phyloP scores from a whole-genome alignment of 2,888 invertebrate species.

The Herminia tarsipennalis region DNA sequence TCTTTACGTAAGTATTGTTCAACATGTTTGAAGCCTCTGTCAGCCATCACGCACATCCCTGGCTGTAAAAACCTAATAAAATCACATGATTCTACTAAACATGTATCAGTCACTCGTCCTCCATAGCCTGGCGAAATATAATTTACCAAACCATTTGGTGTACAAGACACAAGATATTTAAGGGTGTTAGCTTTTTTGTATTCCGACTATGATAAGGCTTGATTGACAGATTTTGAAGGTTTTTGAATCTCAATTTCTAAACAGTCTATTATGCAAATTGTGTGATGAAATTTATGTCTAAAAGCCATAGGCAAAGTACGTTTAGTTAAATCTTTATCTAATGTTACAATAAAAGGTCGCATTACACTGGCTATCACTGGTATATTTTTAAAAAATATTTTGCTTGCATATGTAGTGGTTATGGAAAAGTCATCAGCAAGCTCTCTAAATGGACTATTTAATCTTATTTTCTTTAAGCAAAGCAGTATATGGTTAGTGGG shows the following conservation, averaged over 20 bases:
- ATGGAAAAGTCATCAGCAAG: constrained; percentile 36
- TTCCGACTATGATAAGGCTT: constrained; percentile 55
- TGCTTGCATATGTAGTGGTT: constrained; percentile 15
- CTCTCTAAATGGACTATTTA: constrained; percentile 30
- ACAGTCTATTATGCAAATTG: constrained; percentile 54
- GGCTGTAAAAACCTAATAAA: constrained; percentile 1
- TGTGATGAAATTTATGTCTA: constrained; percentile 37
- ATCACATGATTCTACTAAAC: background rate
- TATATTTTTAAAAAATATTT: constrained; percentile 24
- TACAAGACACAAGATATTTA: constrained; percentile 43
- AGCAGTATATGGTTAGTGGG: constrained; percentile 15
- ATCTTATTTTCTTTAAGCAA: constrained; percentile 29
- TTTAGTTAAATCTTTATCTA: constrained; percentile 22
- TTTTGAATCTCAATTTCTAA: constrained; percentile 57
- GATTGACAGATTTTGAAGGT: constrained; percentile 47
- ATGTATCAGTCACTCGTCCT: too few species aligned
- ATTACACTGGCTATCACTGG: constrained; percentile 31
- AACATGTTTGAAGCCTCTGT: constrained; percentile 1
- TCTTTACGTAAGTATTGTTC: constrained; percentile 1
- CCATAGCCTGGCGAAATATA: constrained; percentile 40
- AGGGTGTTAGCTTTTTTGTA: constrained; percentile 45
- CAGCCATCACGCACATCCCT: constrained; percentile 1
- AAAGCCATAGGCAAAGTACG: constrained; percentile 35
- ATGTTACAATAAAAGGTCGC: constrained; percentile 28
- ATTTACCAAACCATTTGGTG: constrained; percentile 39